phyloP scores from a whole-genome alignment of 2,113 vertebrate species.

The Coracopsis vasa region DNA sequence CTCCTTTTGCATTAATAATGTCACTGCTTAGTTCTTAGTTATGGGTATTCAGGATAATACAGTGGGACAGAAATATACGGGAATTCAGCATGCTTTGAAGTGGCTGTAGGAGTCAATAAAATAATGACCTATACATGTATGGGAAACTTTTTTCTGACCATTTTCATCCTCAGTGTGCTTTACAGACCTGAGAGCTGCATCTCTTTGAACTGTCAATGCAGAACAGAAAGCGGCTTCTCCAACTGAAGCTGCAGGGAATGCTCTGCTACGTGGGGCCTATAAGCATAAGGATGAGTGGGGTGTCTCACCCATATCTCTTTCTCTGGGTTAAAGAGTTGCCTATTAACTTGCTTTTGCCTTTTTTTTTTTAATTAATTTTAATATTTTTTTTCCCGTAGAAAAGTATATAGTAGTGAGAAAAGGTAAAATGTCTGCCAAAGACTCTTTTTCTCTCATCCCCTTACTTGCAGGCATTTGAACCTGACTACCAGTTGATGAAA shows the following conservation, averaged over 20 bases:
- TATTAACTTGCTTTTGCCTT: neutral
- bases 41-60: neutral
- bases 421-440: neutral
- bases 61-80: neutral
- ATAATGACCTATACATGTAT: neutral
- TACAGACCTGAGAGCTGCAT: neutral
- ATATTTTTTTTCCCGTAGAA: neutral
- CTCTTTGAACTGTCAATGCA: neutral
- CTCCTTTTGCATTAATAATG: neutral
- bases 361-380: neutral
- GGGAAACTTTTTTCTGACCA: neutral
- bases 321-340: neutral
- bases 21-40: neutral
- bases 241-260: neutral
- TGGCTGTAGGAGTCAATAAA: neutral
- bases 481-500: neutral
- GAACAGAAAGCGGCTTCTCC: conserved; percentile 18
- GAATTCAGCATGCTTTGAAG: neutral
- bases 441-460: neutral
- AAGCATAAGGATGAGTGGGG: neutral
- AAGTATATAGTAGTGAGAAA: neutral
- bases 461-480: neutral
- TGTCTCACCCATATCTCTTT: neutral
- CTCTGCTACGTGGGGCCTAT: neutral
- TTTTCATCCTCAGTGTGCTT: neutral